Evolutionary conservation across 1,140 invertebrate species (phyloP).

Genomic region (Glossosoma conforme): DNA sequence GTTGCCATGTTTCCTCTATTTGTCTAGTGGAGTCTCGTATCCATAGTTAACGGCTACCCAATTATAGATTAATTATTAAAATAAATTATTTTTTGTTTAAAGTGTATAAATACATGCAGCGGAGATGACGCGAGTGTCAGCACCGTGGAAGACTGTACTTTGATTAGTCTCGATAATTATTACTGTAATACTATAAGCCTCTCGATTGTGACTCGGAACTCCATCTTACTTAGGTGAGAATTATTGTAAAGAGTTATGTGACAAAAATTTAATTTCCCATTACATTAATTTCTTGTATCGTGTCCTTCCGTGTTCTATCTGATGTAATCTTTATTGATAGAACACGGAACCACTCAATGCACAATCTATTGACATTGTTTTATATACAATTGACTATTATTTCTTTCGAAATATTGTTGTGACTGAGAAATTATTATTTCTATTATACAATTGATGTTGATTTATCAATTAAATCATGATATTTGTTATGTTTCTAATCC

Average conservation of each 20-base stretch:
- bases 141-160: not conserved
- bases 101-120: conserved; percentile 20
- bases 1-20: conserved; percentile 17
- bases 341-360: too few relatives aligned
- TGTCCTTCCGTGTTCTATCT: not conserved
- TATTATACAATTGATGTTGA: too few relatives aligned
- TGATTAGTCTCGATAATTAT: conserved; percentile 6
- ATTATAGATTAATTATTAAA: conserved; percentile 23
- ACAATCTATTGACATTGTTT: too few relatives aligned
- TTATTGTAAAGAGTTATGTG: too few relatives aligned
- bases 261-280: not conserved
- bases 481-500: too few relatives aligned
- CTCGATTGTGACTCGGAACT: conserved; percentile 1
- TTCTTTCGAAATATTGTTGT: too few relatives aligned
- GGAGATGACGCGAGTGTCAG: conserved; percentile 6
- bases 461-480: too few relatives aligned
- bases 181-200: conserved; percentile 3
- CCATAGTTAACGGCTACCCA: conserved; percentile 19
- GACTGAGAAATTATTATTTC: too few relatives aligned
- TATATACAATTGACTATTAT: too few relatives aligned
- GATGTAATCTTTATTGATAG: too few relatives aligned
- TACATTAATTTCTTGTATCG: conserved; percentile 1
- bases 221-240: too few relatives aligned
- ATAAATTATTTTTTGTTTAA: conserved; percentile 26
- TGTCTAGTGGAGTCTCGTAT: conserved; percentile 15